Base-by-base conservation (phyloP, 2,888 invertebrate genomes). In the Oligia fasciuncula region DNA sequence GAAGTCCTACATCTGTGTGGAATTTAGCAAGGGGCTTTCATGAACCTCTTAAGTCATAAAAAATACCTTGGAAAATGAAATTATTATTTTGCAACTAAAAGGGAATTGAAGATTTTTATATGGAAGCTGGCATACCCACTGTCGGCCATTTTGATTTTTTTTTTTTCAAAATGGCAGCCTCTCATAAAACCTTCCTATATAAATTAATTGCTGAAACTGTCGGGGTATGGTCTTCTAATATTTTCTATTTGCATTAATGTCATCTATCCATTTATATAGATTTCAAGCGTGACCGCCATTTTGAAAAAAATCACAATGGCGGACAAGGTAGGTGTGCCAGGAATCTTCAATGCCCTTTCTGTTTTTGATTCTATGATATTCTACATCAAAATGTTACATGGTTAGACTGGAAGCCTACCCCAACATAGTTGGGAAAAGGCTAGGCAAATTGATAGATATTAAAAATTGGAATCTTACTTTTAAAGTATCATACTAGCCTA, bases 401-500 rank as follows among this genome's bases (percentile, higher is more conserved):
- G 60, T 60, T 60, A 60, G 60, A 11, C n/a, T 13, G 13, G 60
- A 60, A 57, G 57, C 23, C 4, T 3, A 57, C 23, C 29, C 29
- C 62, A 13, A 13, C 5, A 29, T 14, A 29, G 5, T 62, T 62
- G 29, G 14, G 60, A 4, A n/a, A n/a, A 60, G n/a, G 54, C 57
- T 57, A 23, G 23, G 62, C 62, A 29, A 14, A 62, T 29, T 29
- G 3, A 6, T 29, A 29, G 11, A 29, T 29, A 70, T 54, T 70
- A 17, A 8, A 19, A 0, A 49, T 57, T 13, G 1, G 3, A 14
- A 43, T 46, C 9, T 46, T 35, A 4, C 29, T 77, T 60, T 68
- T 63, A 68, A 14, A 63, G 29, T 60, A 66, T 73, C 70, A 80
- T 43, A 72, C 83, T 54, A 74, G 1, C 19, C 51, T 54, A 62